Percentiles rank a stretch among this genome's conserved stretches.
Evolutionary conservation across 2,888 invertebrate genomes (phyloP).

Genomic region (Acanthococcus lagerstroemiae): DNA sequence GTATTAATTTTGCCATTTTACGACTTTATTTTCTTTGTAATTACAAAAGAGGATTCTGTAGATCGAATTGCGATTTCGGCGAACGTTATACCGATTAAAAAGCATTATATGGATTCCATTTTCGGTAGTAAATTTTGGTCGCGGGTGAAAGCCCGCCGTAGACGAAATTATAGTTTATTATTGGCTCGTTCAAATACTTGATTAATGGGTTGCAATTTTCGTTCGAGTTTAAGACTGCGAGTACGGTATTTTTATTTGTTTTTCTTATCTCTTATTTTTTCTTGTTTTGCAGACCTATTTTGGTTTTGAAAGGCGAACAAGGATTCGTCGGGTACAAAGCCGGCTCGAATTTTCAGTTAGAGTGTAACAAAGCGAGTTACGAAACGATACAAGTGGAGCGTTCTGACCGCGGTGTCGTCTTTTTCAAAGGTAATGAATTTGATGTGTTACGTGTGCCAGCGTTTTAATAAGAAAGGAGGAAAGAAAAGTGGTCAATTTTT

Average conservation of each 20-base stretch:
- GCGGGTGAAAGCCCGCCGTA: not conserved
- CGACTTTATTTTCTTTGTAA: too few species aligned
- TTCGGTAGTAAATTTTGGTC: not conserved
- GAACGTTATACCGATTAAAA: not conserved
- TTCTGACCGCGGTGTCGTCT: conserved; percentile 77
- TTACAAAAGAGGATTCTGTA: too few species aligned
- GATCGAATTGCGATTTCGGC: not conserved
- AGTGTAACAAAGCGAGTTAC: conserved; percentile 91
- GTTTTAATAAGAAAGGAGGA: too few species aligned
- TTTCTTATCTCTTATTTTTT: conserved; percentile 3
- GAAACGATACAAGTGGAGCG: conserved; percentile 86
- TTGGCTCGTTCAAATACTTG: not conserved
- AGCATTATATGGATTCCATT: not conserved
- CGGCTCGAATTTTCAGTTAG: conserved; percentile 57
- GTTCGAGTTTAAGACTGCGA: too few species aligned
- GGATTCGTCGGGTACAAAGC: conserved; percentile 89
- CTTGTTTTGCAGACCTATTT: conserved; percentile 58
- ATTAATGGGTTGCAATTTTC: not conserved
- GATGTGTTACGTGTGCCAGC: too few species aligned
- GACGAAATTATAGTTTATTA: not conserved
- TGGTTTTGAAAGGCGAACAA: conserved; percentile 89
- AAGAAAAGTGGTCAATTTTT: too few species aligned
- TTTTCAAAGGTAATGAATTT: conserved; percentile 70
- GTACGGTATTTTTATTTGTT: too few species aligned
- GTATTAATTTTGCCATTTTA: too few species aligned